Conservation (phyloP, 2,113 vertebrate species). For the Sebastes schlegelii region DNA sequence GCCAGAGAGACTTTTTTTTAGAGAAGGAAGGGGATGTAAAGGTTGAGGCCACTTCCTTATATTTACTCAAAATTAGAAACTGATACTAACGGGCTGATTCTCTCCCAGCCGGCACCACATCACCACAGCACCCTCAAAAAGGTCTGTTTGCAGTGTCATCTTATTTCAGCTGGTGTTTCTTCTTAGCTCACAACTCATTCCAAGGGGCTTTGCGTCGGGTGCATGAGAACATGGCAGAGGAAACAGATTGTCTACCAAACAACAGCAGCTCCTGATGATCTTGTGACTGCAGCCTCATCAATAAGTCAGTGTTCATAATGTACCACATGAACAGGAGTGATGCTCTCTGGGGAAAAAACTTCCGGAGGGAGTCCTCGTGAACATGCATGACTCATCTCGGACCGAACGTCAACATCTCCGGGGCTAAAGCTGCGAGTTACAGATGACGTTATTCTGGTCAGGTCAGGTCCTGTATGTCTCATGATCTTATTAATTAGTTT, state of each 20-base stretch:
- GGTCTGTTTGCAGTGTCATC: background rate
- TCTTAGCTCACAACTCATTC: background rate
- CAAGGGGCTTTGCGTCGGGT: background rate
- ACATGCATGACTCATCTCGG: constrained; percentile 50
- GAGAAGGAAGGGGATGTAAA: too few relatives aligned
- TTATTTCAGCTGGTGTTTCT: background rate
- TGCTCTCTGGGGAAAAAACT: constrained; percentile 29
- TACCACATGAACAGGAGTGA: constrained; percentile 38
- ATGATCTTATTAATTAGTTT: background rate
- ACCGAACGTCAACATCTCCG: constrained; percentile 20
- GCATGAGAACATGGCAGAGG: background rate
- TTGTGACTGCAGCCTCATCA: constrained; percentile 71
- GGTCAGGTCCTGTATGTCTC: constrained; percentile 13
- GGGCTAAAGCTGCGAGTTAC: constrained; percentile 1
- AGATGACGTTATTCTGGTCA: constrained; percentile 18
- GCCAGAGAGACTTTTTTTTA: background rate
- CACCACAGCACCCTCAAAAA: background rate
- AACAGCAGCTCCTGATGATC: constrained; percentile 60
- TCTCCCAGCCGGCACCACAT: background rate
- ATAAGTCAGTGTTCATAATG: constrained; percentile 72
- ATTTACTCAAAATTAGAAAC: background rate
- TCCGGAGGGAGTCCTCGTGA: constrained; percentile 5
- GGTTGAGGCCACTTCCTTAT: background rate
- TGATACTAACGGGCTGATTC: background rate
- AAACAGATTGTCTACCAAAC: constrained; percentile 35